phyloP scores from a whole-genome alignment of 2,888 invertebrate species.

The Thereva nobilitata region DNA sequence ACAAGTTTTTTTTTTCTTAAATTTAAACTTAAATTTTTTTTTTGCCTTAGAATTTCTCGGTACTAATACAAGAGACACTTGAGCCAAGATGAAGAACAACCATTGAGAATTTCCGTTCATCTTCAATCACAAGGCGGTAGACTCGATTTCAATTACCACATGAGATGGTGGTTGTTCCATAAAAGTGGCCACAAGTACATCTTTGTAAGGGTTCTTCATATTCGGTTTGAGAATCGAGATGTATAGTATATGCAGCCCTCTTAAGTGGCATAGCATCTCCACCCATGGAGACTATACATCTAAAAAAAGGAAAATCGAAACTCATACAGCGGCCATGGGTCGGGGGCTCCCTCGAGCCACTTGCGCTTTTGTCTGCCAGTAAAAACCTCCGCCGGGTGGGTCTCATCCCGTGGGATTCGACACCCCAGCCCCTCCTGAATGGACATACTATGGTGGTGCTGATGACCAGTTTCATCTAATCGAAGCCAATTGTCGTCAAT shows the following conservation, averaged over 20 bases:
- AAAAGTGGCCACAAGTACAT: conserved; percentile 3
- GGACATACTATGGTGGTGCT: no score
- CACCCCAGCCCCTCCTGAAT: no score
- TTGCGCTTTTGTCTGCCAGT: conserved; percentile 23
- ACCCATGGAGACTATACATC: conserved; percentile 1
- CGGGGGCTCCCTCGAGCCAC: conserved; percentile 29
- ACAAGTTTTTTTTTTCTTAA: no score
- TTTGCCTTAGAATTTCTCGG: no score
- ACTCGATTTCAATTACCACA: conserved; percentile 13
- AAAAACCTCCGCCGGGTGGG: conserved; percentile 4
- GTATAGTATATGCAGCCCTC: conserved; percentile 7
- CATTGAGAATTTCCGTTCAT: conserved; percentile 25
- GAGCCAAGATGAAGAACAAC: conserved; percentile 7
- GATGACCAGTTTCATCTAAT: conserved; percentile 19
- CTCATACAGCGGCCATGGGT: not conserved
- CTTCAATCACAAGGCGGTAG: not conserved
- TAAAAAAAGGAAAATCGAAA: conserved; percentile 13
- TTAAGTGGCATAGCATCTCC: conserved; percentile 19
- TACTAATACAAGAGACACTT: no score
- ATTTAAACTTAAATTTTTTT: no score
- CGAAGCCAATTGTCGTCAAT: conserved; percentile 34
- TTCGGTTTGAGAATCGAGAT: conserved; percentile 22
- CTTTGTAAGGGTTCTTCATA: conserved; percentile 20
- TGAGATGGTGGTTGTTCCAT: not conserved
- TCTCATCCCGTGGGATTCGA: not conserved